Evolutionary conservation across 2,113 vertebrate species (phyloP).

Genomic region (Oryzias celebensis): DNA sequence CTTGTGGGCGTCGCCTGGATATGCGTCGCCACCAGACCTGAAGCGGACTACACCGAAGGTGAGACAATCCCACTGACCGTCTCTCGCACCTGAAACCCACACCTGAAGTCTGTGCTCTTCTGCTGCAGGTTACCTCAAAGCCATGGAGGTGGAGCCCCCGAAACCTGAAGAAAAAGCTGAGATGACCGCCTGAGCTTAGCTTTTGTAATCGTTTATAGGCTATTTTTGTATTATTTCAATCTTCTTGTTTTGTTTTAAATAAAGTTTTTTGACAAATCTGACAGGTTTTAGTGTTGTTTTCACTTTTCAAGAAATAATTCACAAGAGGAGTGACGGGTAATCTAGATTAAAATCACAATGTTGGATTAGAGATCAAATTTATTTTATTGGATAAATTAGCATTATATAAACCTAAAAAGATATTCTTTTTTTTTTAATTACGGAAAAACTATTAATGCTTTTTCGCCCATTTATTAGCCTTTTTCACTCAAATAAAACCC

Average conservation of each 20-base stretch:
- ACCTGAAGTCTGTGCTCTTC: slow-evolving; percentile 1
- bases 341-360: no score
- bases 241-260: slow-evolving; percentile 42
- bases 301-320: no score
- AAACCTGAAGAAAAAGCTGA: slow-evolving; percentile 75
- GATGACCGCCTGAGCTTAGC: slow-evolving; percentile 67
- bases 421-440: no score
- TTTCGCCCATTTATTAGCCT: no score
- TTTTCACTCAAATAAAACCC: no score
- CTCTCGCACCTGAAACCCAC: neutral
- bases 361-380: no score
- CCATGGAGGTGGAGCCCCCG: slow-evolving; percentile 81
- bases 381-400: no score
- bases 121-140: slow-evolving; percentile 80
- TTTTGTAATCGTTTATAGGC: slow-evolving; percentile 9
- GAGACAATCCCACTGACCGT: slow-evolving; percentile 5
- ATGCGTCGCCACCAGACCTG: slow-evolving; percentile 83
- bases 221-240: slow-evolving; percentile 40
- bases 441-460: no score
- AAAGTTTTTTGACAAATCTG: neutral
- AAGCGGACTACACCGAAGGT: slow-evolving; percentile 91
- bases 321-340: no score
- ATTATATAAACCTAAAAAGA: no score
- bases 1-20: slow-evolving; percentile 91
- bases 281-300: no score